Evolutionary conservation across 2,888 invertebrate genomes (phyloP), one percentile per base, ranked within the genome.

Genomic region (Nomada lathburiana): DNA sequence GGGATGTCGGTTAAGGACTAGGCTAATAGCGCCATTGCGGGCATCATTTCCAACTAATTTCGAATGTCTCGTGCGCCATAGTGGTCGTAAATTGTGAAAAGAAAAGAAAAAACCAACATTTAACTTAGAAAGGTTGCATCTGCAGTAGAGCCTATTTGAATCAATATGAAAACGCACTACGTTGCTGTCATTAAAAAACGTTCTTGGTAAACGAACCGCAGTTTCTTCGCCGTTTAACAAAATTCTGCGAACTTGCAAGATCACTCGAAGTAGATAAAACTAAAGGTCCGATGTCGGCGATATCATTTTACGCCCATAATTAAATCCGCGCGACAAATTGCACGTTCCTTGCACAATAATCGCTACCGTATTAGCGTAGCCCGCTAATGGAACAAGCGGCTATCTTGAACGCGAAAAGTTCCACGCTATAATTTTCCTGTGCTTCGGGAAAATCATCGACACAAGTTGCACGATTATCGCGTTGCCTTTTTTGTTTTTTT

Each of bases 1-100:
- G 67, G 82, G 71, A 81, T 81, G 81, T 82, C 82, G 82, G 75
- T 81, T 72, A 73, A 82, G 81, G 82, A 75, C 82, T 81, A 52
- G 26, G 59, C 53, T 81, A 81, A 82, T 71, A 68, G 53, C 70
- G 29, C 26, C 42, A 76, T 82, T 82, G 71, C 71, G 10, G 18
- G 53, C 55, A 72, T 74, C 67, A 72, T 82, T 82, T 53, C 20
- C 53, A 59, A 47, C 64, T 68, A 82, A 82, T 82, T 75, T 82
- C 70, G 73, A 36, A 74, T 81, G 67, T 79, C 80, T 67, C 62
- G 53, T 70, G 70, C 44, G 1, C 11, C 13, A 3, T 52, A 18
- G 18, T 20, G 11, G 20, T 74, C 52, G 53, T 67, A 60, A 65
- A 74, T 79, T 53, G 42, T 23, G 7, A 20, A 76, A 47, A 9